Conservation (phyloP, 2,888 invertebrate genomes). For the Megamerina dolium region DNA sequence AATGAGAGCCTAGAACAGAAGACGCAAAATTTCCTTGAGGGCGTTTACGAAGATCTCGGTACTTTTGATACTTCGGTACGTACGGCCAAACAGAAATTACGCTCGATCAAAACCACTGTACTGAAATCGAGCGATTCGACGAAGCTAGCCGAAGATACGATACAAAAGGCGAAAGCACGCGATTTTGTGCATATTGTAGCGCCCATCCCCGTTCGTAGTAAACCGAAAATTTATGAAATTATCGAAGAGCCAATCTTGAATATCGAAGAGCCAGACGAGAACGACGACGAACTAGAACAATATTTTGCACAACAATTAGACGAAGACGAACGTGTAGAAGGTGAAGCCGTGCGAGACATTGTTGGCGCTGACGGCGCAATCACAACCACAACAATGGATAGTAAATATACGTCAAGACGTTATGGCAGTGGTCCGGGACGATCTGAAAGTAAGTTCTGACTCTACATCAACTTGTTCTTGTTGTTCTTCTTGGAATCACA, state of each 20-base stretch:
- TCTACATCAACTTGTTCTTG: too few species aligned
- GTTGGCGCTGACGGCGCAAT: too few species aligned
- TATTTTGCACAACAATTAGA: too few species aligned
- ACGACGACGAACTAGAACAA: too few species aligned
- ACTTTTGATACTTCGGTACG: constrained; percentile 43
- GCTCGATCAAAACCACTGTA: constrained; percentile 46
- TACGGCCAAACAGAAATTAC: constrained; percentile 48
- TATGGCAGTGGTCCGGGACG: too few species aligned
- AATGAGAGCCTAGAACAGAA: constrained; percentile 48
- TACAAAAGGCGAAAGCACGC: constrained; percentile 48
- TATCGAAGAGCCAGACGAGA: too few species aligned
- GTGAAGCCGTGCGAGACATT: too few species aligned
- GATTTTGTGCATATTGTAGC: constrained; percentile 48
- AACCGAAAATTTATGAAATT: constrained; percentile 46
- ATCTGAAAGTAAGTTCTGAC: constrained; percentile 38
- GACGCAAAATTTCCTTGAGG: constrained; percentile 46
- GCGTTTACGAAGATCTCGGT: constrained; percentile 41
- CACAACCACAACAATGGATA: too few species aligned
- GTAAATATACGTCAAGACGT: too few species aligned
- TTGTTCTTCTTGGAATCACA: too few species aligned
- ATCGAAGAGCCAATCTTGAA: too few species aligned
- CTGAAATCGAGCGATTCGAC: constrained; percentile 46
- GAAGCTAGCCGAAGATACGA: constrained; percentile 49
- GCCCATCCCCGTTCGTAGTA: constrained; percentile 42
- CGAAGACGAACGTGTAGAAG: too few species aligned